Evolutionary conservation across 2,797 vertebrate species (phyloP).

Genomic region (Emydoidea blandingii): DNA sequence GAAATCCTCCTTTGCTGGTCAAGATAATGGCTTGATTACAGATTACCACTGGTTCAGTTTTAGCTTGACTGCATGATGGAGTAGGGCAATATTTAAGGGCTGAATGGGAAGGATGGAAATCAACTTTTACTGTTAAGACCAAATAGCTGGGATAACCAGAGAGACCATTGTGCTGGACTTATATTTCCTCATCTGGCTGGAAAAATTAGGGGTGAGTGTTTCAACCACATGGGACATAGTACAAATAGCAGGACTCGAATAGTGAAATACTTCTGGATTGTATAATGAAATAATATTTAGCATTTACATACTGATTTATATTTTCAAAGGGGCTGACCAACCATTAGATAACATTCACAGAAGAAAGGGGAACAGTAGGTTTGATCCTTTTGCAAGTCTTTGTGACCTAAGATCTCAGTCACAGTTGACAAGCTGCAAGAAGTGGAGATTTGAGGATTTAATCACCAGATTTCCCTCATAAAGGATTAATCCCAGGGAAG

Average conservation of each 20-base stretch:
- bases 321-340: neutral
- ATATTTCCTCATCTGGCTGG: neutral
- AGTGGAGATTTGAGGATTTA: neutral
- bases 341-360: neutral
- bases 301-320: neutral
- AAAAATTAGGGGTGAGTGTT: constrained; percentile 11
- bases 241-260: neutral
- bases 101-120: constrained; percentile 26
- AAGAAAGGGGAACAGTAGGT: neutral
- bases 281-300: neutral
- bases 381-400: neutral
- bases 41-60: constrained; percentile 43
- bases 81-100: constrained; percentile 45
- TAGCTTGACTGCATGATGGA: constrained; percentile 51
- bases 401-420: neutral
- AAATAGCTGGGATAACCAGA: neutral
- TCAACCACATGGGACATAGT: neutral
- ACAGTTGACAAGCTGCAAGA: neutral
- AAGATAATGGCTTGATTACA: constrained; percentile 63
- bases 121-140: constrained; percentile 10
- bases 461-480: neutral
- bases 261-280: constrained; percentile 51
- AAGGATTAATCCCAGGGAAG: neutral
- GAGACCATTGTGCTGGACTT: constrained; percentile 1
- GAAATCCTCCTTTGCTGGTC: constrained; percentile 45